A percentile compares a stretch with the other conserved stretches of the same genome.
phyloP scores from a whole-genome alignment of 2,113 vertebrate genomes.

The Trematocara nigrifrons region DNA sequence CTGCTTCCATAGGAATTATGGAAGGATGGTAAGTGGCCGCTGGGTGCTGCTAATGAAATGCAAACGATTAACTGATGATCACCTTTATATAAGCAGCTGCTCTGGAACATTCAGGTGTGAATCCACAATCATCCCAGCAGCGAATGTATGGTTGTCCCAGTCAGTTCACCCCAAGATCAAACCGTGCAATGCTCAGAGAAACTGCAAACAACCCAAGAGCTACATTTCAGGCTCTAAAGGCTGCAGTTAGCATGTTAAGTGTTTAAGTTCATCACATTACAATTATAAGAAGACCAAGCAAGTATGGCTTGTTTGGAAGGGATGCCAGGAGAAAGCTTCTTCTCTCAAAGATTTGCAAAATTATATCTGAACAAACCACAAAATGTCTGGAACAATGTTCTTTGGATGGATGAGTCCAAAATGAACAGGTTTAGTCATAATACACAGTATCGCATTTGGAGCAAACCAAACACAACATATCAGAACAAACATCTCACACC shows the following conservation, averaged over 20 bases:
- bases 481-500: background rate
- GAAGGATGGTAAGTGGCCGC: background rate
- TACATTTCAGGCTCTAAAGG: background rate
- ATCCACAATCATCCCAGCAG: background rate
- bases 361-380: background rate
- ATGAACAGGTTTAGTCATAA: background rate
- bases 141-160: background rate
- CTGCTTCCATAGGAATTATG: background rate
- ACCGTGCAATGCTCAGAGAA: background rate
- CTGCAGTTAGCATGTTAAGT: background rate
- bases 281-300: background rate
- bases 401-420: background rate
- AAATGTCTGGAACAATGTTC: background rate
- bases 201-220: background rate
- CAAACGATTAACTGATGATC: background rate
- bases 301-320: background rate
- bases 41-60: background rate
- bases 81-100: background rate
- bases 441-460: background rate
- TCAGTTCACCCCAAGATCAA: background rate
- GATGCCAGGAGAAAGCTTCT: background rate
- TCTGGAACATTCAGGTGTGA: background rate
- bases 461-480: background rate
- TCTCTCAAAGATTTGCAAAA: background rate
- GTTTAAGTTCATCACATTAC: background rate